A percentile compares a stretch with the other conserved stretches of the same genome.
Evolutionary conservation across 2,797 vertebrate species (phyloP).

Genomic region (Pseudomugil gertrudae): DNA sequence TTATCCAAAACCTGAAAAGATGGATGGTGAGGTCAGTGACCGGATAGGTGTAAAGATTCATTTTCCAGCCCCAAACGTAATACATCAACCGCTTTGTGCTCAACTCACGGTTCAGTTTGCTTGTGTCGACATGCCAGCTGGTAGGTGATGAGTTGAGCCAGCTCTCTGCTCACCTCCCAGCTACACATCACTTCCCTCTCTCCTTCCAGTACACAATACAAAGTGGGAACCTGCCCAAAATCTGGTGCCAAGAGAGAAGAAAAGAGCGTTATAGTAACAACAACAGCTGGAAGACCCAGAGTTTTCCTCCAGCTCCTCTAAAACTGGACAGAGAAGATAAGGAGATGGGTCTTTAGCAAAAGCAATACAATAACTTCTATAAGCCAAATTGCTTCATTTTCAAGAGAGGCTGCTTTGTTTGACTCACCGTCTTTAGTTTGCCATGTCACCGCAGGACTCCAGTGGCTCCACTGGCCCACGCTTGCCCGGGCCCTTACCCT

Average conservation of each 20-base stretch:
- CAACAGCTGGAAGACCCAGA: slow-evolving; percentile 21
- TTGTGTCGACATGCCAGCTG: slow-evolving; percentile 62
- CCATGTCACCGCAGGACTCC: slow-evolving; percentile 77
- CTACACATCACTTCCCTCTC: slow-evolving; percentile 70
- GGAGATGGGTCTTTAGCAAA: neutral
- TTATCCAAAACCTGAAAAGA: slow-evolving; percentile 31
- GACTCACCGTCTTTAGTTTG: slow-evolving; percentile 58
- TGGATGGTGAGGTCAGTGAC: neutral
- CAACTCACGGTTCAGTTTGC: slow-evolving; percentile 58
- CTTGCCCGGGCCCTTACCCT: slow-evolving; percentile 63
- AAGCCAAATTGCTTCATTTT: neutral
- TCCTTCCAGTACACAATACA: slow-evolving; percentile 74
- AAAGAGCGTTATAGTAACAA: slow-evolving; percentile 8
- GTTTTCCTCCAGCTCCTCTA: neutral
- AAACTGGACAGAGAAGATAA: slow-evolving; percentile 27
- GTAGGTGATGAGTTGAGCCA: slow-evolving; percentile 69
- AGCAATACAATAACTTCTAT: neutral
- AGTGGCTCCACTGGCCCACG: slow-evolving; percentile 76
- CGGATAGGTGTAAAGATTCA: neutral
- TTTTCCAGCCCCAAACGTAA: neutral
- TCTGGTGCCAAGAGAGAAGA: slow-evolving; percentile 36
- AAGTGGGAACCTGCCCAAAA: slow-evolving; percentile 41
- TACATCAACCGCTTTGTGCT: neutral
- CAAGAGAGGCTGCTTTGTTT: neutral
- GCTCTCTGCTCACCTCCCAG: slow-evolving; percentile 78